Base-by-base conservation (phyloP, 2,113 vertebrate species). In the Acinonyx jubatus region DNA sequence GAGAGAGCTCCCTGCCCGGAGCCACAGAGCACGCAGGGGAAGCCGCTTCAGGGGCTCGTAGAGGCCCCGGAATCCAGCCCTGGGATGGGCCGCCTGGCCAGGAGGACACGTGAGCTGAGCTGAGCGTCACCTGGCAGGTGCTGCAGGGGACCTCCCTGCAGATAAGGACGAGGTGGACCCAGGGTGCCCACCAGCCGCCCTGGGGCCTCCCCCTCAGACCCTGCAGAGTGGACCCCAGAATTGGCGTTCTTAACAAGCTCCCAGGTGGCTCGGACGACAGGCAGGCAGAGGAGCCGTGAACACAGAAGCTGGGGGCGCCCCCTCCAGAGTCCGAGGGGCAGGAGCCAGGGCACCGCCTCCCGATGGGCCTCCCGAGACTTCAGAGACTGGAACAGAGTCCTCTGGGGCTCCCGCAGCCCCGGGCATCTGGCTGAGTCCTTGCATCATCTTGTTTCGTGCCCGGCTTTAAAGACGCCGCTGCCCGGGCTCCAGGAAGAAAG, bases 381-480 rank as follows among this genome's bases (percentile, higher is more conserved):
- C 48, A 33, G 10, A 0, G 10, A 73, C 92, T n/a, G 0, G 36
- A 9, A 52, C 3, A 0, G 18, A 8, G 14, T 23, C 12, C 14
- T 57, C 66, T 2, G 0, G 15, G 16, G 1, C 41, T 33, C 74
- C 23, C 0, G 7, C 31, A 23, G 14, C 15, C 18, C n/a, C 0
- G 1, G 66, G 38, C 80, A 27, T 15, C 55, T 2, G 0, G 23
- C 4, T 7, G 7, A 15, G 55, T 31, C 25, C 5, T 7, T 16
- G 6, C 5, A 4, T 9, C 23, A 5, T 2, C 14, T 15, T 1
- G 11, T 33, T 29, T 12, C 0, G 0, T 7, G 65, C 65, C 66
- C 13, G 1, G 0, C 14, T 63, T 27, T 15, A 12, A 25, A 87
- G 74, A n/a, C 1, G 21, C 1, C 0, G 41, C 29, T 2, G 29